Evolutionary conservation across 1,140 invertebrate species (phyloP), one percentile per base, ranked within the genome.

Genomic region (Drosophila eugracilis): DNA sequence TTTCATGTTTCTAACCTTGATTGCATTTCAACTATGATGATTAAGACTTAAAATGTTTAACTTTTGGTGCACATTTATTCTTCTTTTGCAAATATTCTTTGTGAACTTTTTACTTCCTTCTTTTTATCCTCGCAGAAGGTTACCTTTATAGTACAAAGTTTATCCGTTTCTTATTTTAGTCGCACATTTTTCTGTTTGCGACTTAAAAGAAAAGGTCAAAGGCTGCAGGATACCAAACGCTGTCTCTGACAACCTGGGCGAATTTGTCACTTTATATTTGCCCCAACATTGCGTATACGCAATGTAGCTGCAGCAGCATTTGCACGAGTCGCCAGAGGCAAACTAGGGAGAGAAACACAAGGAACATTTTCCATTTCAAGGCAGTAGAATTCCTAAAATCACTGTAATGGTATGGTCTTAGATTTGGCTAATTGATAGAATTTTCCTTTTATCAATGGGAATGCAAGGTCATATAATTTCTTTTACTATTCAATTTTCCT

Each of bases 231-330:
- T 28, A 1, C 34, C 2, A 14, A 22, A 9, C 30, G 34, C 44
- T 42, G 59, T 17, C 19, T 14, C 26, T 24, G 58, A 60, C 37
- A 45, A 45, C n/a, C 36, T 52, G 44, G 30, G 17, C n/a, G 30
- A 42, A 53, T 34, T 53, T 67, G 65, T 67, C 47, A 67, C 65
- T 52, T 52, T 49, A 17, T 52, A 66, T 66, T 65, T 67, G 26
- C 14, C 5, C 15, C 15, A 52, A 41, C 65, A 19, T 50, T 67
- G 65, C 65, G 65, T 67, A 67, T 67, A 67, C 65, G 62, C 62
- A 67, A 67, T 53, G 47, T 67, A 15, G 14, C 7, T 47, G 55
- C 9, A 37, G 63, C 45, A 52, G 28, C 45, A 32, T 15, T 49
- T 63, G 15, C 9, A 30, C 14, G 17, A 28, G 34, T 15, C 24